phyloP scores from a whole-genome alignment of 1,140 invertebrate genomes.

The Calliphora vicina region DNA sequence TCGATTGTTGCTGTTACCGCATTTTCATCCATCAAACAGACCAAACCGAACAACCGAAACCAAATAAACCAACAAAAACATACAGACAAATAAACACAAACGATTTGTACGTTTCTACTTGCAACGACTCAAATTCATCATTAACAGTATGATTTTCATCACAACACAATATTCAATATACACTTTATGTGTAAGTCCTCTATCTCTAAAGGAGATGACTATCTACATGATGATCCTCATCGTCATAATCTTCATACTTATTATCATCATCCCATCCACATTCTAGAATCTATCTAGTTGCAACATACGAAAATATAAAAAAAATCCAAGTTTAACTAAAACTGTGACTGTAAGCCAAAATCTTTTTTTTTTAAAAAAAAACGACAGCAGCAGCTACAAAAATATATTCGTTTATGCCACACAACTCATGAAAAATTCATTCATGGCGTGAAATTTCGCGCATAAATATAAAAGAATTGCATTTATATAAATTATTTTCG shows the following conservation, averaged over 20 bases:
- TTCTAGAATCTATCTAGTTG: not conserved
- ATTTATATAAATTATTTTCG: slow-evolving; percentile 42
- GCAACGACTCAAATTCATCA: not conserved
- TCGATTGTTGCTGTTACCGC: not conserved
- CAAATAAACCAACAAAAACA: not conserved
- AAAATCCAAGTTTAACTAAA: not conserved
- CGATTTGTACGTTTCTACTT: not conserved
- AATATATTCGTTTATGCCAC: slow-evolving; percentile 18
- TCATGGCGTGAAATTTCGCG: slow-evolving; percentile 63
- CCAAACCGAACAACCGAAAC: not conserved
- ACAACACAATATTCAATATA: not conserved
- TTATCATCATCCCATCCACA: not conserved
- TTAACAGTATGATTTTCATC: slow-evolving; percentile 9
- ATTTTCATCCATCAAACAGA: not conserved
- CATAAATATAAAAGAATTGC: slow-evolving; percentile 62
- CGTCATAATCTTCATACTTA: not conserved
- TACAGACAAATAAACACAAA: not conserved
- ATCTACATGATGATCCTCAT: not conserved
- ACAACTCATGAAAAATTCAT: slow-evolving; percentile 60
- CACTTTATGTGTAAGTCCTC: not conserved
- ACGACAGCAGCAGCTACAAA: not conserved
- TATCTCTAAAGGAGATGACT: not conserved
- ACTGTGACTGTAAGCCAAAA: not conserved
- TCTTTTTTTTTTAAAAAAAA: too few species aligned
- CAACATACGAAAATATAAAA: not conserved